Evolutionary conservation across 2,113 vertebrate species (phyloP).

Genomic region (Antennarius striatus): DNA sequence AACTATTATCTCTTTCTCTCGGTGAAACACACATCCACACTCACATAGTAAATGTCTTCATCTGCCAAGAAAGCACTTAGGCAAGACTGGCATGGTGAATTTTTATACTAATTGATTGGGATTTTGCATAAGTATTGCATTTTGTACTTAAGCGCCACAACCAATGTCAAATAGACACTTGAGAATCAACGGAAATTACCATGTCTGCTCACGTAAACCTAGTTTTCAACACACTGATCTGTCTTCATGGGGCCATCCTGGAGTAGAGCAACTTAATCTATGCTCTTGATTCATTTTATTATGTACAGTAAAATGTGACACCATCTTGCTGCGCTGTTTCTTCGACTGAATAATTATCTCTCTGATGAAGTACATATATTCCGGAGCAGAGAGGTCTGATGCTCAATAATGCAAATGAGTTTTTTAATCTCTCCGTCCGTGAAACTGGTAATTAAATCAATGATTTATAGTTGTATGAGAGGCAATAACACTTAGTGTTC

Average conservation of each 20-base stretch:
- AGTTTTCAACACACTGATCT: conserved; percentile 48
- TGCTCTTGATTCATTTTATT: conserved; percentile 47
- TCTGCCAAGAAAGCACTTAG: conserved; percentile 77
- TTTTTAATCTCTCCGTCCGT: conserved; percentile 51
- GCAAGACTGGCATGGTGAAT: conserved; percentile 62
- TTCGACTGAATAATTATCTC: conserved; percentile 54
- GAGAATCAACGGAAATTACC: conserved; percentile 60
- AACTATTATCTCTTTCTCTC: conserved; percentile 40
- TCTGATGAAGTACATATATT: conserved; percentile 52
- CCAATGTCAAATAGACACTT: conserved; percentile 67
- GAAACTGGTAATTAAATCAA: conserved; percentile 61
- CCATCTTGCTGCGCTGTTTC: conserved; percentile 40
- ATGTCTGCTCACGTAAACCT: conserved; percentile 50
- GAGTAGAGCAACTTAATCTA: conserved; percentile 47
- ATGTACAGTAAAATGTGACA: conserved; percentile 46
- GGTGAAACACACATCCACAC: conserved; percentile 25
- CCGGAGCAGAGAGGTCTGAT: conserved; percentile 43
- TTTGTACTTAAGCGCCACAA: conserved; percentile 54
- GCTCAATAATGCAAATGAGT: conserved; percentile 70
- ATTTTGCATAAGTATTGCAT: conserved; percentile 60
- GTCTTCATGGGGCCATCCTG: conserved; percentile 30
- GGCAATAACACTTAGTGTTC: conserved; percentile 39
- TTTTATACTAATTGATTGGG: conserved; percentile 64
- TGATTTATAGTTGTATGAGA: conserved; percentile 51
- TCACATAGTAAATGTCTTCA: conserved; percentile 37